These are phyloP conservation scores for Argyrosomus japonicus DNA, from an alignment of 2,113 vertebrate genomes.

Conservation along the genomic window DNA sequence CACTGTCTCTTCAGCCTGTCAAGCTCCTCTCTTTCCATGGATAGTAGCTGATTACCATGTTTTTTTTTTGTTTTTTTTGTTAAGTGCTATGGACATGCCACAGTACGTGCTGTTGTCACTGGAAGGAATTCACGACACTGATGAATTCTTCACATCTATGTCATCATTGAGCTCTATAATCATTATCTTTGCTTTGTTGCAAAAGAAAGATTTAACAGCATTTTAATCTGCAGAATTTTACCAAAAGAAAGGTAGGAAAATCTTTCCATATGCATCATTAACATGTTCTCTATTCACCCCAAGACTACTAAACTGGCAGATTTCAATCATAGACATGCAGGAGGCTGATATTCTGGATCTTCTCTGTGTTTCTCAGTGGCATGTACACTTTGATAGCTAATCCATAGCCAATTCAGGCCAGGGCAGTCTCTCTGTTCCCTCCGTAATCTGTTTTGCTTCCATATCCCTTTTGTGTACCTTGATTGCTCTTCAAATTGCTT, in stretches of 20 bases:
- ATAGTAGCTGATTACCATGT: conserved; percentile 31
- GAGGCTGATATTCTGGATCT: conserved; percentile 65
- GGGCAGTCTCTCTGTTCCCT: conserved; percentile 67
- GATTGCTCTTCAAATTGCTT: conserved; percentile 85
- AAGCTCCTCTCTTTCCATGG: conserved; percentile 15
- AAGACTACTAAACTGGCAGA: conserved; percentile 41
- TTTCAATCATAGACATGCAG: conserved; percentile 70
- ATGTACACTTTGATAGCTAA: conserved; percentile 72
- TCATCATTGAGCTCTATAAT: conserved; percentile 14
- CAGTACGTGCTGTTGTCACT: background rate
- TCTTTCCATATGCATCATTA: conserved; percentile 23
- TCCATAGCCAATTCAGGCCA: conserved; percentile 70
- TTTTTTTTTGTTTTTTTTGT: background rate
- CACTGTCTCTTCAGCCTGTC: conserved; percentile 49
- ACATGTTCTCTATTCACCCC: conserved; percentile 20
- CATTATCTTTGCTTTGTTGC: conserved; percentile 19
- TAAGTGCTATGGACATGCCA: conserved; percentile 18
- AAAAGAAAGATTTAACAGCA: conserved; percentile 3
- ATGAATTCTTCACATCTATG: conserved; percentile 26
- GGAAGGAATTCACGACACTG: background rate
- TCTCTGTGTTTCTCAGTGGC: conserved; percentile 57
- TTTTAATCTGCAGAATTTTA: conserved; percentile 33
- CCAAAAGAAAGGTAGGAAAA: conserved; percentile 7
- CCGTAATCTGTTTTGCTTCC: conserved; percentile 77
- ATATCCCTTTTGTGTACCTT: conserved; percentile 80